Conservation (phyloP, 2,113 vertebrate species). For the Coturnix japonica region DNA sequence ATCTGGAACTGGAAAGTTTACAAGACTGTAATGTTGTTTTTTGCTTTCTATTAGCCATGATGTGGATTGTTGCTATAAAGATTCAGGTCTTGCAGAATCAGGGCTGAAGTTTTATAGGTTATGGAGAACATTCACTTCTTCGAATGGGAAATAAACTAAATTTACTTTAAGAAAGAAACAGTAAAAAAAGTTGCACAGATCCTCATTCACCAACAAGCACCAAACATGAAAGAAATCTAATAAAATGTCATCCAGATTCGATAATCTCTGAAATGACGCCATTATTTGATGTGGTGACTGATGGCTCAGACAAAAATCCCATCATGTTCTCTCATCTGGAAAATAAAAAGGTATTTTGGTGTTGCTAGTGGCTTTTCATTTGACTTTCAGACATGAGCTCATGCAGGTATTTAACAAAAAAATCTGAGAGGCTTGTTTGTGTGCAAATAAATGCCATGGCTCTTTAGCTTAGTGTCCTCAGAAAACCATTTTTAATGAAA, state of each 20-base stretch:
- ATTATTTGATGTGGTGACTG: background rate
- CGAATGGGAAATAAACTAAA: background rate
- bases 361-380: background rate
- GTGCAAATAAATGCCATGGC: background rate
- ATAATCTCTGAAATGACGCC: background rate
- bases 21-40: background rate
- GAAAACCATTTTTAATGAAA: background rate
- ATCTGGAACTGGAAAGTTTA: background rate
- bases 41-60: background rate
- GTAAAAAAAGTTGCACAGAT: background rate
- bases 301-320: background rate
- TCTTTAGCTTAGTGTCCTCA: background rate
- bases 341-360: background rate
- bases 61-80: background rate
- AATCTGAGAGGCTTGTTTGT: background rate
- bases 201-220: background rate
- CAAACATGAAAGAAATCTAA: background rate
- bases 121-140: background rate
- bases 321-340: background rate
- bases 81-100: background rate
- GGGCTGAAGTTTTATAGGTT: background rate
- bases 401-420: background rate
- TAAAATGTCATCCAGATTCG: background rate
- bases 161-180: background rate
- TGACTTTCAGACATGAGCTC: conserved; percentile 5